Evolutionary conservation across 2,888 invertebrate genomes (phyloP).

Genomic region (Acleris emargana): DNA sequence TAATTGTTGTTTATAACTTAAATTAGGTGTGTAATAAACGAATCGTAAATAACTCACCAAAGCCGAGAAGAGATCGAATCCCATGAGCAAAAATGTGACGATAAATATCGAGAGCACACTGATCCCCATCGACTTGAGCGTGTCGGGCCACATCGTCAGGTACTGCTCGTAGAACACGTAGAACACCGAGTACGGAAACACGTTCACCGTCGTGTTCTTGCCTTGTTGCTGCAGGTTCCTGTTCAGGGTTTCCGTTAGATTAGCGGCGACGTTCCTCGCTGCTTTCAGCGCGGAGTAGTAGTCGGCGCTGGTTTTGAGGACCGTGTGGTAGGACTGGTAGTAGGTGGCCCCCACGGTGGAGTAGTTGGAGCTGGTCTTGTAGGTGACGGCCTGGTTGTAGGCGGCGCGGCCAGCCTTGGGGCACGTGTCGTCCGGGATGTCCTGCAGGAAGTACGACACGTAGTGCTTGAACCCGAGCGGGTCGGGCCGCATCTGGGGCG

Average conservation of each 20-base stretch:
- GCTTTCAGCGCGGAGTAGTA: slow-evolving; percentile 94
- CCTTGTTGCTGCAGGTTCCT: slow-evolving; percentile 79
- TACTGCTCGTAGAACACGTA: slow-evolving; percentile 99
- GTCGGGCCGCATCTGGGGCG: slow-evolving; percentile 84
- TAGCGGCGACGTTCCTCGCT: slow-evolving; percentile 91
- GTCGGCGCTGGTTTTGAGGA: slow-evolving; percentile 94
- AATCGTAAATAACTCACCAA: slow-evolving; percentile 64
- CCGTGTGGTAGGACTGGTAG: slow-evolving; percentile 96
- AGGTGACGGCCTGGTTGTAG: slow-evolving; percentile 89
- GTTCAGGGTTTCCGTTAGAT: slow-evolving; percentile 91
- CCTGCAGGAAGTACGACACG: slow-evolving; percentile 91
- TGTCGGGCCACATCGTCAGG: slow-evolving; percentile 96
- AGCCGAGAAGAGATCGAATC: slow-evolving; percentile 96
- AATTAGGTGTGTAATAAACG: background rate
- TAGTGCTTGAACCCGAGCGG: slow-evolving; percentile 87
- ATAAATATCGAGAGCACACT: slow-evolving; percentile 97
- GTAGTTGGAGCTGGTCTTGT: slow-evolving; percentile 49
- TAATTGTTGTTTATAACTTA: background rate
- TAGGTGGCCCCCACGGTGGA: slow-evolving; percentile 89
- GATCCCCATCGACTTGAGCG: slow-evolving; percentile 92
- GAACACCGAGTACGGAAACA: slow-evolving; percentile 96
- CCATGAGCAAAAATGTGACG: slow-evolving; percentile 96
- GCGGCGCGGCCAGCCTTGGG: slow-evolving; percentile 94
- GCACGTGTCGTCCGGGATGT: slow-evolving; percentile 90
- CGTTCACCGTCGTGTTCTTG: slow-evolving; percentile 81